Evolutionary conservation across 2,113 vertebrate genomes (phyloP), one percentile per base, ranked within the genome.

Genomic region (Seriola dumerili): DNA sequence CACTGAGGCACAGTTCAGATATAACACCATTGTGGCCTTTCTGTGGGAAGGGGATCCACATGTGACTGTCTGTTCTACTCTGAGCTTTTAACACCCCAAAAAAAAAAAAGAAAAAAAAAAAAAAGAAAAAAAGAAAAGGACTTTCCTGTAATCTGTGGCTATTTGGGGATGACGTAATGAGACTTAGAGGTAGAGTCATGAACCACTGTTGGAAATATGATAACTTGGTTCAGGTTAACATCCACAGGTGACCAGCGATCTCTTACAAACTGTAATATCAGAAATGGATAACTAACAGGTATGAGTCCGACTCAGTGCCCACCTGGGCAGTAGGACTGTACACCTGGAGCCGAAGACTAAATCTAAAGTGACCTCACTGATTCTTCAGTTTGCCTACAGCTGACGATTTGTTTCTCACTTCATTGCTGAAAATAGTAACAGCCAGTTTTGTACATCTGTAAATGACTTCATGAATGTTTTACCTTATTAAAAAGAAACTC

Each of bases 401-500:
- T 42, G 4, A 44, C 8, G 36, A 72, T 71, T 55, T 54, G 12
- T 77, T 23, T 55, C 65, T 48, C 8, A 17, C 14, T 69, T 54
- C 17, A 29, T 2, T 17, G n/a, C 14, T 21, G 29, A 14, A 32
- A 65, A 46, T 0, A n/a, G 4, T 5, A 40, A 50, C 4, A 19
- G 19, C 2, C 9, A 19, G 14, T 48, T 78, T 40, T 68, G 10
- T 74, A 0, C 8, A 14, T 71, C 44, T 81, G 8, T 80, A 46
- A 78, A 50, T 0, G 0, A 81, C 67, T 38, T 68, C 1, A 36
- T 76, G 71, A 82, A 79, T 79, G 81, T 85, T 78, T 80, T 0
- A n/a, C n/a, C 9, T 57, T 16, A 63, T 50, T 76, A 69, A 68
- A 63, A 42, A 6, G 1, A 36, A 0, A 61, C 40, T 72, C 0